Percentiles rank a stretch among this genome's conserved stretches.
phyloP scores from a whole-genome alignment of 2,888 invertebrate genomes.

The Trissolcus brochymenae region DNA sequence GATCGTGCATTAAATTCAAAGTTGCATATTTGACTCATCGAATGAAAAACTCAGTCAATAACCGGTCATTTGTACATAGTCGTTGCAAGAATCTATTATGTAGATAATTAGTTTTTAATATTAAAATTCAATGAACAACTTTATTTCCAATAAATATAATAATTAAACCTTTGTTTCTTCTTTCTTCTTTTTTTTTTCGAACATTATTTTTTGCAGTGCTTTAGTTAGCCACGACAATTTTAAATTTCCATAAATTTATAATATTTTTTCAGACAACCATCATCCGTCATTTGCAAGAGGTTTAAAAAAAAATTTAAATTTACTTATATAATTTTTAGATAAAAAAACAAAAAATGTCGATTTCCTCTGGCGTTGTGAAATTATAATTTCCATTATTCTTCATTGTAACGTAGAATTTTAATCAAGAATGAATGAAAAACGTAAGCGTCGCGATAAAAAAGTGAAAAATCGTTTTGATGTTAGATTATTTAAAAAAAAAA shows the following conservation, averaged over 20 bases:
- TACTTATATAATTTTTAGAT: too few relatives aligned
- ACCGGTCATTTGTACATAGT: background rate
- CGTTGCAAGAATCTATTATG: background rate
- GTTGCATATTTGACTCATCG: conserved; percentile 3
- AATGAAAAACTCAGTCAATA: conserved; percentile 2
- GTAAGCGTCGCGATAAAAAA: conserved; percentile 18
- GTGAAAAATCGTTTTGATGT: conserved; percentile 13
- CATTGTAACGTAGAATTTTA: background rate
- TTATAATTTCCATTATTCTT: background rate
- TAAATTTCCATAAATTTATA: too few relatives aligned
- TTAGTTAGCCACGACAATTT: too few relatives aligned
- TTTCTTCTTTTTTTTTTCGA: too few relatives aligned
- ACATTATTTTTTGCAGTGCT: too few relatives aligned
- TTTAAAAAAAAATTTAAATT: too few relatives aligned
- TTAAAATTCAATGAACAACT: background rate
- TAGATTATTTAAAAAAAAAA: background rate
- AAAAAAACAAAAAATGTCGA: background rate
- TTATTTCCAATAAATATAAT: background rate
- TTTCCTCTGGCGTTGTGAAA: background rate
- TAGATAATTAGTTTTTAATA: background rate
- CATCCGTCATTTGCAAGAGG: too few relatives aligned
- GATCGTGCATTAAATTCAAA: background rate
- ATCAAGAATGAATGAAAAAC: background rate
- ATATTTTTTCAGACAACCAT: too few relatives aligned
- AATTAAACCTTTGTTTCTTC: too few relatives aligned